Evolutionary conservation across 2,113 vertebrate species (phyloP), one percentile per base, ranked within the genome.

Genomic region (Chauna torquata): DNA sequence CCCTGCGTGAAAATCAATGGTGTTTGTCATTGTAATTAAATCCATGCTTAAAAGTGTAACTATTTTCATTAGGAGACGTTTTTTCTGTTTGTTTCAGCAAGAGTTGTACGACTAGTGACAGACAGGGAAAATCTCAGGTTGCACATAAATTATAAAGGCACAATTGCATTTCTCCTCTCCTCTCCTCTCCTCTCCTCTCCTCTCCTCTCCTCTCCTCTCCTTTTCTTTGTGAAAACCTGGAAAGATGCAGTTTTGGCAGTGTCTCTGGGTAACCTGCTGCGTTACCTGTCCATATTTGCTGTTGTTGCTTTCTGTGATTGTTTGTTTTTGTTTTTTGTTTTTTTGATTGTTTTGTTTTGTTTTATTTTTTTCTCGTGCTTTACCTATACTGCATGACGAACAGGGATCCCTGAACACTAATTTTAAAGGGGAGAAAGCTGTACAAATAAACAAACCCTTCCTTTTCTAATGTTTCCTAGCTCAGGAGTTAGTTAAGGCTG

Each of bases 1-100:
- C n/a, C 8, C 2, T 66, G n/a, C 77, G n/a, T 81, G 68, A 95
- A 91, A 94, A 89, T 77, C 92, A 89, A 36, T 87, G 44, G 19
- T 58, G n/a, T 93, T 90, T 74, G 58, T 76, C 40, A 49, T 24
- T 58, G 78, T 76, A 87, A 92, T 94, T 94, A 95, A 92, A 87
- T 45, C 23, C 0, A 2, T 28, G 40, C 38, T 91, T 82, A 62
- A 76, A 69, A 76, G n/a, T 86, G 24, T 72, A 66, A 88, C 25
- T 65, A 28, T 77, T 92, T 94, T 87, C 30, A 72, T 52, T 82
- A 77, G 22, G 30, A 82, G 30, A 34, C 64, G 20, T 38, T 94
- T 94, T 69, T 3, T 54, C 42, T 85, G 20, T 62, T 85, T 88
- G 17, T 89, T 92, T 90, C 66, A 70, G 12, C 52, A 49, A 61